These are phyloP conservation scores for Exocentrus adspersus DNA, from an alignment of 2,888 invertebrate genomes.

Conservation along the genomic window DNA sequence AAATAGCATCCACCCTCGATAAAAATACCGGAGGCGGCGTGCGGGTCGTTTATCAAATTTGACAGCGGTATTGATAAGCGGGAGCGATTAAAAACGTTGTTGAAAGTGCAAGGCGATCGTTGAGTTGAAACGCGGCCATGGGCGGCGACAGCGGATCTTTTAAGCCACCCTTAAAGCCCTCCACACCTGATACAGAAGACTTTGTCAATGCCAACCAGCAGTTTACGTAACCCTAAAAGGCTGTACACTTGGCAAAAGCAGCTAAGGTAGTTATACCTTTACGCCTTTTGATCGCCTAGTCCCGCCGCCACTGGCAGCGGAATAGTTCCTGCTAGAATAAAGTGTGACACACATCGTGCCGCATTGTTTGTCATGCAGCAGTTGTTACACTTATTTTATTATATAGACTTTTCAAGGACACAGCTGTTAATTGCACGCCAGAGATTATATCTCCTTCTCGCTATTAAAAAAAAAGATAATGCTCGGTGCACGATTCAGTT, in stretches of 20 bases:
- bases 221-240: too few relatives aligned
- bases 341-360: slow-evolving; percentile 1
- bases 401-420: slow-evolving; percentile 17
- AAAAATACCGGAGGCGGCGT: background rate
- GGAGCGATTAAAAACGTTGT: background rate
- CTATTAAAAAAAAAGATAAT: too few relatives aligned
- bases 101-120: background rate
- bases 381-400: slow-evolving; percentile 3
- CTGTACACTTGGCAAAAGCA: background rate
- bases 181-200: too few relatives aligned
- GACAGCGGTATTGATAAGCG: background rate
- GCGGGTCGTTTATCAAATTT: background rate
- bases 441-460: background rate
- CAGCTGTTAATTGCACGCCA: background rate
- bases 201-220: too few relatives aligned
- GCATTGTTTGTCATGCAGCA: slow-evolving; percentile 3
- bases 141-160: too few relatives aligned
- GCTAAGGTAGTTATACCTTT: too few relatives aligned
- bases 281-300: too few relatives aligned
- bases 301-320: too few relatives aligned
- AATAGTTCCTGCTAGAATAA: background rate
- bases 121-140: too few relatives aligned
- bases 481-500: background rate
- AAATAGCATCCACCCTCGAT: background rate
- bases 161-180: too few relatives aligned